phyloP scores from a whole-genome alignment of 2,888 invertebrate species.

The Eupithecia vulgata region DNA sequence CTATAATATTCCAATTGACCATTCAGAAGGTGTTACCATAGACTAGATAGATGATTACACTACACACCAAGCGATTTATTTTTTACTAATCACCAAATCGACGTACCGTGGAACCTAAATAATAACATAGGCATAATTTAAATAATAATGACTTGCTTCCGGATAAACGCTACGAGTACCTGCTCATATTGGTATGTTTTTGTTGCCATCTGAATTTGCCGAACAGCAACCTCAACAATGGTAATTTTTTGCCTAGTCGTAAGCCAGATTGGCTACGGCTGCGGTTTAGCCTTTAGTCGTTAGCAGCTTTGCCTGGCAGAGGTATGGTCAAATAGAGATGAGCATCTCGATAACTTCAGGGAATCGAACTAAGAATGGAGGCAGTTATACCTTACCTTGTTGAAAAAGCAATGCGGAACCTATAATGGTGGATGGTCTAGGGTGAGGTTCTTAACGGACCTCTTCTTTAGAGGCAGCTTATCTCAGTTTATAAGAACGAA shows the following conservation, averaged over 20 bases:
- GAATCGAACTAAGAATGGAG: neutral
- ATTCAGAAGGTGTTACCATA: neutral
- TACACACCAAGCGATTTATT: neutral
- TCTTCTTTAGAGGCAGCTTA: neutral
- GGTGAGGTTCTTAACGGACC: neutral
- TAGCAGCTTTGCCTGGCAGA: neutral
- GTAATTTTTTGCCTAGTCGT: neutral
- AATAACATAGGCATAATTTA: neutral
- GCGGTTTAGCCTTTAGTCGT: neutral
- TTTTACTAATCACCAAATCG: neutral
- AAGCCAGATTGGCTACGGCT: neutral
- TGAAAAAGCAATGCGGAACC: neutral
- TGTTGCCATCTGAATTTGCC: neutral
- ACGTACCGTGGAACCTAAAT: neutral
- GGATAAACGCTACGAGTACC: neutral
- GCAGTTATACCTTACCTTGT: too few relatives aligned
- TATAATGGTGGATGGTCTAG: neutral
- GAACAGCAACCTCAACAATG: neutral
- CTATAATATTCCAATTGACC: neutral
- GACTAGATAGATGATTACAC: too few relatives aligned
- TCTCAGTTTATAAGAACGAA: neutral
- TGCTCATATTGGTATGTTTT: neutral
- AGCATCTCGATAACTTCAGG: neutral
- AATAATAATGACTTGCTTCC: slow-evolving; percentile 10
- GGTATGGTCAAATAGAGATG: neutral